Percentiles rank a stretch among this genome's conserved stretches.
These are phyloP conservation scores for Eristalis tenax DNA, from an alignment of 2,888 invertebrate species.

Conservation along the genomic window DNA sequence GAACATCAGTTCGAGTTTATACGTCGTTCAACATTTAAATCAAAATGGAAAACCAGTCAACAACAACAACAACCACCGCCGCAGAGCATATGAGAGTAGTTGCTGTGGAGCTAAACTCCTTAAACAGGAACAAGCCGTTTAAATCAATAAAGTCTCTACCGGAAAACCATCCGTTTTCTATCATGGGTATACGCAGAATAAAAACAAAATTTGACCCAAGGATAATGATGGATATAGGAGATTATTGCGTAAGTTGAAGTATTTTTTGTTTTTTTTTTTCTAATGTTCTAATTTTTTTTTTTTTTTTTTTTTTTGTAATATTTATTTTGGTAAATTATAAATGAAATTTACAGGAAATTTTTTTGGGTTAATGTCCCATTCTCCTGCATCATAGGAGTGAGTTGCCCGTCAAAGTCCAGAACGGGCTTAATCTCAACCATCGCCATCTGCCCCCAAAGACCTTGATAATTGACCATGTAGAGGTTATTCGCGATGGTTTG, in stretches of 20 bases:
- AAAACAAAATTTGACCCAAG: not conserved
- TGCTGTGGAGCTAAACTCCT: not conserved
- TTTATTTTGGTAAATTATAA: too few relatives aligned
- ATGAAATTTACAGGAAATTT: too few relatives aligned
- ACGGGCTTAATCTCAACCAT: not conserved
- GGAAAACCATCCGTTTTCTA: not conserved
- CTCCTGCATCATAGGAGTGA: not conserved
- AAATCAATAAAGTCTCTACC: not conserved
- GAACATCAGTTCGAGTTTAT: too few relatives aligned
- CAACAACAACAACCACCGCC: too few relatives aligned
- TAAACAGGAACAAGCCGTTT: not conserved
- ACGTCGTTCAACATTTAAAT: too few relatives aligned
- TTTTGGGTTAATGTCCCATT: too few relatives aligned
- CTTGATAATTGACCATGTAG: not conserved
- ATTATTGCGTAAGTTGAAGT: not conserved
- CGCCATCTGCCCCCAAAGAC: not conserved
- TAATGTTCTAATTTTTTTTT: too few relatives aligned
- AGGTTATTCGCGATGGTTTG: not conserved
- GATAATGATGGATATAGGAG: not conserved
- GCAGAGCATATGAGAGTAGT: not conserved
- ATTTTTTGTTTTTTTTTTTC: not conserved
- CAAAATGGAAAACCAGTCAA: too few relatives aligned
- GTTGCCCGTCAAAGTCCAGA: not conserved
- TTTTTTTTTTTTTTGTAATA: too few relatives aligned
- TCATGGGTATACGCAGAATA: not conserved